phyloP scores from a whole-genome alignment of 2,888 invertebrate genomes.

The Gerosis bhagava region DNA sequence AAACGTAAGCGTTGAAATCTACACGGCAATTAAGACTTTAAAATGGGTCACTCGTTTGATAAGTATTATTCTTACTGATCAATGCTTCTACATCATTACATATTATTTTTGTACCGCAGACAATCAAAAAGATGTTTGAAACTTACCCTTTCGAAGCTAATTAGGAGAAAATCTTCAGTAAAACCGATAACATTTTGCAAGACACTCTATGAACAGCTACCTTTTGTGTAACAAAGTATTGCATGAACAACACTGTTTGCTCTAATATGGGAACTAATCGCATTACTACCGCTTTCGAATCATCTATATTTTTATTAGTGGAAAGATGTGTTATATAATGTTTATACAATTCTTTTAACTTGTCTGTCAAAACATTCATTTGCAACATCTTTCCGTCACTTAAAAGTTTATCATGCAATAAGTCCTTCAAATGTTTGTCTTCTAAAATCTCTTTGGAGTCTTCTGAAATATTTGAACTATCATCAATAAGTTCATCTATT shows the following conservation, averaged over 20 bases:
- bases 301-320: constrained; percentile 41
- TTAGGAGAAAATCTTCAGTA: constrained; percentile 93
- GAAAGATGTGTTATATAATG: no score
- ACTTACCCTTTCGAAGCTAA: constrained; percentile 87
- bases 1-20: no score
- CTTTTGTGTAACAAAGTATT: constrained; percentile 91
- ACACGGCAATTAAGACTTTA: no score
- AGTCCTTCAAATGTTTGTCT: constrained; percentile 86
- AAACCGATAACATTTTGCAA: constrained; percentile 91
- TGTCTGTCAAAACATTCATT: constrained; percentile 66
- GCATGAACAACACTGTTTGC: constrained; percentile 88
- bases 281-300: constrained; percentile 59
- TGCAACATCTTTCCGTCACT: constrained; percentile 83
- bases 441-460: constrained; percentile 77
- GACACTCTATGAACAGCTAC: constrained; percentile 90
- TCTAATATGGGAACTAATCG: constrained; percentile 87
- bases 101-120: no score
- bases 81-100: no score
- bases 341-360: no score
- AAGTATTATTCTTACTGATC: no score
- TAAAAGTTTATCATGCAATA: constrained; percentile 84
- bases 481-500: constrained; percentile 62
- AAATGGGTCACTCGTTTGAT: no score
- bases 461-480: constrained; percentile 53
- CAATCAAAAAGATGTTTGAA: no score